These are phyloP conservation scores for Sardinella longiceps DNA, from an alignment of 2,797 vertebrate species.

Conservation along the genomic window DNA sequence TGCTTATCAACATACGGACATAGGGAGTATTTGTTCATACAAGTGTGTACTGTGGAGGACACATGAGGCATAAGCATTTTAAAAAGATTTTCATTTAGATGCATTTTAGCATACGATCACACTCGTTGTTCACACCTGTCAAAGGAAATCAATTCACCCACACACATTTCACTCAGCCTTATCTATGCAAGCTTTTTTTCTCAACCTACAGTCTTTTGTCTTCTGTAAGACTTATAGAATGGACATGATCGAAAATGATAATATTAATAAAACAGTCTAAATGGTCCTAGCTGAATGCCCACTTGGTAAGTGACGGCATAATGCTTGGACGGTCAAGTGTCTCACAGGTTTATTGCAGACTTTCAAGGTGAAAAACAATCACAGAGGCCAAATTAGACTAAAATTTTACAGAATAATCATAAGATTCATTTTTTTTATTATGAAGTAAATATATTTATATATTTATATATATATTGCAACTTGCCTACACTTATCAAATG, in stretches of 20 bases:
- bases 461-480: slow-evolving; percentile 21
- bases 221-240: neutral
- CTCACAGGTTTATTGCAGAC: slow-evolving; percentile 25
- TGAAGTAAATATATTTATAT: neutral
- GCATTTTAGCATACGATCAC: neutral
- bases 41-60: neutral
- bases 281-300: neutral
- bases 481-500: slow-evolving; percentile 2
- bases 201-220: neutral
- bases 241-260: neutral
- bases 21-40: neutral
- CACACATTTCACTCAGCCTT: neutral
- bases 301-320: neutral
- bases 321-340: slow-evolving; percentile 24
- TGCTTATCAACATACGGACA: neutral
- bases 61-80: neutral
- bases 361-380: slow-evolving; percentile 14
- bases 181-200: neutral
- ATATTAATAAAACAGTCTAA: slow-evolving; percentile 7
- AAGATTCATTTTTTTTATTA: slow-evolving; percentile 7
- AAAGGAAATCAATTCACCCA: neutral
- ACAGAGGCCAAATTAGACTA: slow-evolving; percentile 25
- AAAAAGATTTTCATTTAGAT: neutral
- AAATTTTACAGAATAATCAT: slow-evolving; percentile 4
- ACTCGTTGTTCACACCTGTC: neutral